Evolutionary conservation across 2,797 vertebrate species (phyloP), one percentile per base, ranked within the genome.

Genomic region (Salmo trutta): DNA sequence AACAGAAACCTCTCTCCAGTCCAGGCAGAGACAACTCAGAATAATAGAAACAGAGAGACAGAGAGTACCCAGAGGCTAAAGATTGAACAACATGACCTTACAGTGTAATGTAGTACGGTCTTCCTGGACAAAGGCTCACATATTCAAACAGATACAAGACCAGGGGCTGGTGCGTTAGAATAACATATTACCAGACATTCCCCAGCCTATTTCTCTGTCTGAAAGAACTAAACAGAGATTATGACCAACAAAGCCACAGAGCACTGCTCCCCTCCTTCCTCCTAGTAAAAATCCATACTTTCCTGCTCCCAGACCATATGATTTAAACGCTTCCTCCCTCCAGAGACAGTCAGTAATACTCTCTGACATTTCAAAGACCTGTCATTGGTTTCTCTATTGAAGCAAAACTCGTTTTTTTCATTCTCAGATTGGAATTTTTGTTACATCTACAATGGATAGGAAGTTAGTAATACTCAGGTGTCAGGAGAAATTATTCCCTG

Each of bases 261-360:
- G 85, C 78, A 81, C 36, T 36, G 52, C 31, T 36, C 66, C 79
- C 81, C 77, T 86, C 79, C 41, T 47, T 47, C 10, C 41, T 12
- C 77, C 77, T 82, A 75, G 19, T 82, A 81, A 80, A 91, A 88
- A 91, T 91, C 89, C 81, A 89, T 90, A 75, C 76, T 87, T 85
- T 85, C 81, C 84, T 84, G 82, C 77, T 71, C 84, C 82, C 72
- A 53, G 71, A 82, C 53, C 78, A 81, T 31, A 71, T 86, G 86
- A 88, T 68, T 17, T 33, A 81, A 71, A 82, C 52, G 17, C 33
- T 75, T 81, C 8, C n/a, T 71, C 66, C 69, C 59, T 84, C 72
- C 59, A 47, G 41, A 47, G 41, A 1, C 2, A 27, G 73, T 75
- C 65, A 52, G 76, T 78, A 71, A 27, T 0, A 12, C 24, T 10